These are phyloP conservation scores for Scaptomyza cyrtandrae DNA, from an alignment of 2,888 invertebrate species.

Conservation along the genomic window DNA sequence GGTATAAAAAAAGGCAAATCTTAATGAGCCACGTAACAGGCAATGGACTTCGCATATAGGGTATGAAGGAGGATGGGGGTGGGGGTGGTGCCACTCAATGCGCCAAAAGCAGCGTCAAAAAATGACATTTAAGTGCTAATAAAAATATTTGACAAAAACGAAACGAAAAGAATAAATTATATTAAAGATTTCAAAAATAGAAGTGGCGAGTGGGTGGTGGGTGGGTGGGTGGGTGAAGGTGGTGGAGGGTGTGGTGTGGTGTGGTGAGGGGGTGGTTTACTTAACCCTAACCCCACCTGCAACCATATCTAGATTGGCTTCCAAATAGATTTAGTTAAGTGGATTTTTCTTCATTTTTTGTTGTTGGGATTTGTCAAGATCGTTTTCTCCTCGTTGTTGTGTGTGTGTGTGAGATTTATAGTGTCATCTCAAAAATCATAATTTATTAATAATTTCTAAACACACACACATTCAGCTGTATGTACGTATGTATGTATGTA, in stretches of 20 bases:
- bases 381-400: conserved; percentile 14
- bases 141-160: conserved; percentile 53
- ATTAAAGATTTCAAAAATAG: conserved; percentile 58
- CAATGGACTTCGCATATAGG: conserved; percentile 15
- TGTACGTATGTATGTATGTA: conserved; percentile 17
- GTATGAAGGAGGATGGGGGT: neutral
- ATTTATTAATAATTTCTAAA: conserved; percentile 72
- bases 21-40: conserved; percentile 78
- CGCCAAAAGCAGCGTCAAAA: conserved; percentile 51
- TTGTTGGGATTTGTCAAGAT: conserved; percentile 35
- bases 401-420: conserved; percentile 53
- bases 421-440: conserved; percentile 69
- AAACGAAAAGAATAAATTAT: conserved; percentile 41
- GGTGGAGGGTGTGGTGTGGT: no score
- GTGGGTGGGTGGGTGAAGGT: neutral
- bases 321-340: conserved; percentile 29
- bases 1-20: conserved; percentile 58
- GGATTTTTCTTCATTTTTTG: conserved; percentile 12
- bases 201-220: conserved; percentile 18
- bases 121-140: conserved; percentile 73
- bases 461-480: conserved; percentile 3
- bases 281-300: no score
- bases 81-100: conserved; percentile 11
- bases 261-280: no score
- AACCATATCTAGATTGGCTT: neutral